phyloP scores from a whole-genome alignment of 2,113 vertebrate species.

The Ivindomyrus marchei region DNA sequence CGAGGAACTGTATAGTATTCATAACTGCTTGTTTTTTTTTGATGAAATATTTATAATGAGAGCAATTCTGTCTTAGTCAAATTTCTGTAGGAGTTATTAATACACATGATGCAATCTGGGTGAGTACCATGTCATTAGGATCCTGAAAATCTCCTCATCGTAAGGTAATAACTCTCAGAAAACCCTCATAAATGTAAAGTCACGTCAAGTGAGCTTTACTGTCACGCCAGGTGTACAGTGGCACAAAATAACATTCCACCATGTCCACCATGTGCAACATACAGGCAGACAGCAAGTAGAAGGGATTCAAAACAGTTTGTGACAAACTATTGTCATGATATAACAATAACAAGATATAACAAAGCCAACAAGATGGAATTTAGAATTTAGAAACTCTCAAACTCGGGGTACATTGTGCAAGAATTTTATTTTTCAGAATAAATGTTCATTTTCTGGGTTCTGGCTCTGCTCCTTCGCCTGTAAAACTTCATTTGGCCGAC shows the following conservation, averaged over 20 bases:
- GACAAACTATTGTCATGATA: neutral
- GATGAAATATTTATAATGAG: neutral
- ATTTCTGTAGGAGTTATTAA: neutral
- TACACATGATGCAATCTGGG: neutral
- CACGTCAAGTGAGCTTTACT: neutral
- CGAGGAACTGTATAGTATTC: neutral
- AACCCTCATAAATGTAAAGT: neutral
- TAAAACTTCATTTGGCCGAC: neutral
- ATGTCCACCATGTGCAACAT: no score
- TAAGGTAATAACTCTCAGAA: neutral
- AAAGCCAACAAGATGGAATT: neutral
- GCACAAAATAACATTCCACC: no score
- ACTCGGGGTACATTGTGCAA: neutral
- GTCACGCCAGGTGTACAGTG: neutral
- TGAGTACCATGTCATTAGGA: neutral
- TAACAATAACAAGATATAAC: neutral
- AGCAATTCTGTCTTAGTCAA: neutral
- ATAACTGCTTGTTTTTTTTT: neutral
- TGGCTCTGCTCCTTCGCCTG: neutral
- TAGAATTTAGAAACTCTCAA: neutral
- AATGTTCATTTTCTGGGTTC: neutral
- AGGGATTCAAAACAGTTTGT: neutral
- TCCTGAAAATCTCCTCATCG: neutral
- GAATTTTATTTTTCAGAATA: neutral
- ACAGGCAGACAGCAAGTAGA: neutral